Evolutionary conservation across 2,888 invertebrate genomes (phyloP).

Genomic region (Rhodophaea formosa): DNA sequence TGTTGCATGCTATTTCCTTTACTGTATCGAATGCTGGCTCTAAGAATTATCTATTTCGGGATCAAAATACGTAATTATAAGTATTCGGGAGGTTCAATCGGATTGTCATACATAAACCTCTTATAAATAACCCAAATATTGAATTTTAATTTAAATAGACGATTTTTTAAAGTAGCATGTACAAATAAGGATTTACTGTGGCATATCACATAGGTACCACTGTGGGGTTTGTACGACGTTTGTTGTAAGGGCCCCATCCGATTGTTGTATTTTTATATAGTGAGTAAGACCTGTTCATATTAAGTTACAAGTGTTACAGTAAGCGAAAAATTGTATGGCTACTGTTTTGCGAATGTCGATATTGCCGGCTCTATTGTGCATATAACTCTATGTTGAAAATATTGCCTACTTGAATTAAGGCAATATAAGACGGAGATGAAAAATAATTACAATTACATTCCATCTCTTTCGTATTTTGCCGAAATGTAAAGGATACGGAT

Average conservation of each 20-base stretch:
- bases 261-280: constrained; percentile 78
- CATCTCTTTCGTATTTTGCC: background rate
- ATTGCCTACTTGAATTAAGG: background rate
- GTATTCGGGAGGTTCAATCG: constrained; percentile 26
- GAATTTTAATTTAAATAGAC: constrained; percentile 39
- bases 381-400: background rate
- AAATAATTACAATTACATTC: background rate
- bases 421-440: background rate
- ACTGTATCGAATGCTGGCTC: constrained; percentile 42
- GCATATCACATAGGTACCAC: constrained; percentile 73
- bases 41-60: constrained; percentile 66
- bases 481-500: background rate
- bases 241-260: constrained; percentile 46
- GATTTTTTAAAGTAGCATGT: constrained; percentile 47
- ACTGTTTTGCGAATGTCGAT: constrained; percentile 18
- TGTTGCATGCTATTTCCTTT: constrained; percentile 32
- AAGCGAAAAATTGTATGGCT: constrained; percentile 31
- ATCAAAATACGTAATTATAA: constrained; percentile 53
- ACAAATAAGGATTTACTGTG: constrained; percentile 57
- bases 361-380: constrained; percentile 4
- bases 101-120: constrained; percentile 17
- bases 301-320: constrained; percentile 41
- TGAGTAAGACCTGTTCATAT: constrained; percentile 64
- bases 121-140: constrained; percentile 35
- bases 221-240: constrained; percentile 40